Base-by-base conservation (phyloP, 2,888 invertebrate species). In the Drosophila meridionalis region DNA sequence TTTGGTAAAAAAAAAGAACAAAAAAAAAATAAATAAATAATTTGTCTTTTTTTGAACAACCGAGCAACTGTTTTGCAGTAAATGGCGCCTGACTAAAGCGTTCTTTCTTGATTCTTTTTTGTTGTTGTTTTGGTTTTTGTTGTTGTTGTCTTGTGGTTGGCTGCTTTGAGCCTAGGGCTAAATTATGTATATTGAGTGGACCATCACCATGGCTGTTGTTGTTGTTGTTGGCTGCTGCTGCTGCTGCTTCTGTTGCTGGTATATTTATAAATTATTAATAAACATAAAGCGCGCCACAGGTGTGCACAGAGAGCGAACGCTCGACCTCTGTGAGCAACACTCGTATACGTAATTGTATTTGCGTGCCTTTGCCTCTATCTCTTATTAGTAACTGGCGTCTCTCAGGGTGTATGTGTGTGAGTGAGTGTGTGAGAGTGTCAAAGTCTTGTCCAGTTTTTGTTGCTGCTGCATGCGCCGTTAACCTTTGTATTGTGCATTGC, bases 211-310 rank as follows among this genome's bases (percentile, higher is more conserved):
- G n/a, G 40, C 50, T 72, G 71, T 67, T 68, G 47, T 50, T 47
- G 43, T 56, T 72, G 55, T 56, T 71, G 55, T 26, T 47, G 11
- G 28, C 14, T 7, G 47, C 45, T 47, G 57, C 62, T 64, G 52
- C 50, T 68, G 53, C 36, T 76, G 52, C 52, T 67, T 63, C 40
- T 68, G 38, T 38, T 65, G 53, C 32, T 72, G 45, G 8, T 77
- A 36, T 80, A 80, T 74, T 83, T 86, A 58, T 88, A 88, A 89
- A 89, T 88, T 71, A 83, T 85, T 83, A 89, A 87, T 88, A 85
- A 86, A 79, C 85, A 86, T 83, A 86, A 85, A 82, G 75, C 79
- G 87, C 81, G 81, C 85, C 89, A 85, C 85, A 85, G 85, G 85
- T 85, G 85, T 86, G 87, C 73, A 66, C 68, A 61, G 62, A 82